Percentiles rank a stretch among this genome's conserved stretches.
Conservation (phyloP, 2,113 vertebrate species). For the Oxyura jamaicensis region DNA sequence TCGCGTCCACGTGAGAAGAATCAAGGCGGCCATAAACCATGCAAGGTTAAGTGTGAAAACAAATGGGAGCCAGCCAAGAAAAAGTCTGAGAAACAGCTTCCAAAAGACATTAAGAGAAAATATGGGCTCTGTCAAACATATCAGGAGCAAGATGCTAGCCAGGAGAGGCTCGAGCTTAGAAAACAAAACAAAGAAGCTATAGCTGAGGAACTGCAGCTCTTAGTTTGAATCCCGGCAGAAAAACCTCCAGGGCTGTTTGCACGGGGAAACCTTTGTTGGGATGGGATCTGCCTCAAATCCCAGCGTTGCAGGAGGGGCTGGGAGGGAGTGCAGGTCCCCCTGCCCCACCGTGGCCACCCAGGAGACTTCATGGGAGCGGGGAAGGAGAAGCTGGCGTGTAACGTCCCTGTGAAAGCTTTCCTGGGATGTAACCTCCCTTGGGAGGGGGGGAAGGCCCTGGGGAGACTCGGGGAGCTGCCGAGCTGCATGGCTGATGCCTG, state of each 20-base stretch:
- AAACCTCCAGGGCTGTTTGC: neutral
- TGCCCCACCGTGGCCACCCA: neutral
- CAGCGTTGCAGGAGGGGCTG: neutral
- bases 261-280: neutral
- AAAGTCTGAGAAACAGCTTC: slow-evolving; percentile 59
- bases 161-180: neutral
- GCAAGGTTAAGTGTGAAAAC: slow-evolving; percentile 42
- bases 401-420: no score
- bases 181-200: neutral
- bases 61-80: slow-evolving; percentile 41
- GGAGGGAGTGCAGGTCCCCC: neutral
- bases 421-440: neutral
- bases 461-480: neutral
- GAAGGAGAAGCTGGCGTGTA: neutral
- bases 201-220: neutral
- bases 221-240: neutral
- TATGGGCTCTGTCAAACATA: slow-evolving; percentile 41
- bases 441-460: neutral
- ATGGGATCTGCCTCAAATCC: neutral
- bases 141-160: neutral
- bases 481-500: neutral
- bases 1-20: neutral
- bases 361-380: neutral
- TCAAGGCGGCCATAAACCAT: slow-evolving; percentile 13
- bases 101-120: slow-evolving; percentile 57